phyloP scores from a whole-genome alignment of 2,888 invertebrate species.

The Tanaodytes sp. region DNA sequence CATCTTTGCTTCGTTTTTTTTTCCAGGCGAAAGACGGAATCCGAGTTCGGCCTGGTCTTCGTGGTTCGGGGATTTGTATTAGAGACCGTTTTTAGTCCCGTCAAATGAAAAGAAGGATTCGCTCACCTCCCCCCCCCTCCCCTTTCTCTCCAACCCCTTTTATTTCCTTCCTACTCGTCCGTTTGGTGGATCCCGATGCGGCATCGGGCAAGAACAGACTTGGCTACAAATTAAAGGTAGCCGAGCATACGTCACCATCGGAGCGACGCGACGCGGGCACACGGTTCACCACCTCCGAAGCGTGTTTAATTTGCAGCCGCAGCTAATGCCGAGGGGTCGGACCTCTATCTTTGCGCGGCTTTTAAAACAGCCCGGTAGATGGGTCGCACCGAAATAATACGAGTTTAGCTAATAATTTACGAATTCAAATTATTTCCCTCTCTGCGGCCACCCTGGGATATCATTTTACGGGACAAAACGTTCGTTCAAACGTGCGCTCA shows the following conservation, averaged over 20 bases:
- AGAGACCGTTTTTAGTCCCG: background rate
- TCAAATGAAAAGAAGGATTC: conserved; percentile 1
- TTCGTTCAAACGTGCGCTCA: too few species aligned
- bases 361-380: too few species aligned
- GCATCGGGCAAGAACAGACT: background rate
- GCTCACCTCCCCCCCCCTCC: background rate
- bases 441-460: too few species aligned
- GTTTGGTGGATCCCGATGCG: too few species aligned
- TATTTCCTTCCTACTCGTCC: too few species aligned
- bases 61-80: too few species aligned
- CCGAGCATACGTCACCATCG: conserved; percentile 1
- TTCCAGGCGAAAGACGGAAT: too few species aligned
- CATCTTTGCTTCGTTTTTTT: too few species aligned
- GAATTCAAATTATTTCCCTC: background rate
- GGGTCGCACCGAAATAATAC: too few species aligned
- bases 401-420: background rate
- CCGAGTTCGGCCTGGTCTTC: too few species aligned
- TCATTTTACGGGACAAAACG: too few species aligned
- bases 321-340: conserved; percentile 10
- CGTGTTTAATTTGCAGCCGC: conserved; percentile 31
- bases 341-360: conserved; percentile 11
- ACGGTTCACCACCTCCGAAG: conserved; percentile 21
- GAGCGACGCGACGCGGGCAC: background rate
- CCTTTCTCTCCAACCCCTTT: background rate
- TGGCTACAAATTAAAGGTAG: conserved; percentile 4